Base-by-base conservation (phyloP, 2,888 invertebrate genomes). In the Alloplasta piceator region DNA sequence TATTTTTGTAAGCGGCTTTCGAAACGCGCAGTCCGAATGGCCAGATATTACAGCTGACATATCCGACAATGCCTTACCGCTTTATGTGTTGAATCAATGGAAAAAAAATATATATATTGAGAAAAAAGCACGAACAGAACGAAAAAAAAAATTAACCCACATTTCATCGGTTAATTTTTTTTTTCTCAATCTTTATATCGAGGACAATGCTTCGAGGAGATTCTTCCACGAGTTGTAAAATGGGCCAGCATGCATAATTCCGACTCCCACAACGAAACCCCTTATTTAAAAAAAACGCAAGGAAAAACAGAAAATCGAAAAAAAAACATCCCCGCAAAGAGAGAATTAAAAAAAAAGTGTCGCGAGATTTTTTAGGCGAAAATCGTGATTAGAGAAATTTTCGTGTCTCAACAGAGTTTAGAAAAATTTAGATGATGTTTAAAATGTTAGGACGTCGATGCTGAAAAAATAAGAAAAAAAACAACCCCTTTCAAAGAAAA, bases 21-120 rank as follows among this genome's bases (percentile, higher is more conserved):
- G 86, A 89, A 89, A 68, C 87, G 89, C 88, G 85, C 86, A 83
- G 85, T 88, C 87, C 87, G 87, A 87, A 89, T 86, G 86, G 88
- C 87, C 89, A 86, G 87, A 90, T 87, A 90, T 89, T 89, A 89
- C 90, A 90, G 91, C 90, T 88, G 87, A 92, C 91, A 92, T 91
- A 92, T 91, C 92, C 89, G 89, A 91, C 89, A 91, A 91, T 92
- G 92, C 92, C 92, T 92, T 92, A 92, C 89, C 87, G 92, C 92
- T 92, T 92, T 89, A 87, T 85, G 86, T 89, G 86, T 89, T 87
- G 87, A 88, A 87, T 85, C 26, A 72, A 68, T 52, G 48, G 52
- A 61, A 39, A 60, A 68, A 43, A 70, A 74, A 16, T 14, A 72
- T 63, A 58, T 36, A 46, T 56, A 61, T 55, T 43, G 6, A 14